phyloP scores from a whole-genome alignment of 2,113 vertebrate genomes.

The Oncorhynchus mykiss region DNA sequence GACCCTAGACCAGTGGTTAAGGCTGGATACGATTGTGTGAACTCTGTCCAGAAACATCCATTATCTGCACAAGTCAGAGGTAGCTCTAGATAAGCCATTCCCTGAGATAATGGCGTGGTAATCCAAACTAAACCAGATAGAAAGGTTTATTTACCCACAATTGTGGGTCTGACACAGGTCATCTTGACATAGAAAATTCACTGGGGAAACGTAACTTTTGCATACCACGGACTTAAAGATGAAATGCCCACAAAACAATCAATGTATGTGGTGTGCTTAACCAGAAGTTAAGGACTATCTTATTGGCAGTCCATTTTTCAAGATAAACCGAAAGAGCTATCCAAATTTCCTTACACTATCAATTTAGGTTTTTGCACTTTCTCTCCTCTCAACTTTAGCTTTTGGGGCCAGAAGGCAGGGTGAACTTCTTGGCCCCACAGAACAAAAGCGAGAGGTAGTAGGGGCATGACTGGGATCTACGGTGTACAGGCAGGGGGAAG shows the following conservation, averaged over 20 bases:
- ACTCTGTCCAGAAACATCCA: too few species aligned
- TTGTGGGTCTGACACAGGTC: background rate
- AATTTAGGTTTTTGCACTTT: background rate
- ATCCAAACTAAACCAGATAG: background rate
- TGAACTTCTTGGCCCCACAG: conserved; percentile 20
- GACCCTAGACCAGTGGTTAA: too few species aligned
- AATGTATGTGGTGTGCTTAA: too few species aligned
- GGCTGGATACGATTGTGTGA: too few species aligned
- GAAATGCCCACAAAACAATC: too few species aligned
- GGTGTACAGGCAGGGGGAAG: conserved; percentile 18
- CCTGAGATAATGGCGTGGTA: too few species aligned
- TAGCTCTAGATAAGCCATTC: too few species aligned
- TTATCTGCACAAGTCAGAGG: too few species aligned
- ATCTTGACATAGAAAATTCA: background rate
- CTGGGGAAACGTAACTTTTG: too few species aligned
- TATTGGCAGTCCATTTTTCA: background rate
- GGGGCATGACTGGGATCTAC: conserved; percentile 1
- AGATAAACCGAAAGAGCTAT: background rate
- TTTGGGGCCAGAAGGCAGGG: background rate
- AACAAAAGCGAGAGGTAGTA: background rate
- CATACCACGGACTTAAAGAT: background rate
- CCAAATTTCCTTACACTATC: background rate
- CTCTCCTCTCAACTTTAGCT: background rate
- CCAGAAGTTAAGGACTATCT: background rate
- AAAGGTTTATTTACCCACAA: background rate